Evolutionary conservation across 2,797 vertebrate species (phyloP).

Genomic region (Anguilla marmorata): DNA sequence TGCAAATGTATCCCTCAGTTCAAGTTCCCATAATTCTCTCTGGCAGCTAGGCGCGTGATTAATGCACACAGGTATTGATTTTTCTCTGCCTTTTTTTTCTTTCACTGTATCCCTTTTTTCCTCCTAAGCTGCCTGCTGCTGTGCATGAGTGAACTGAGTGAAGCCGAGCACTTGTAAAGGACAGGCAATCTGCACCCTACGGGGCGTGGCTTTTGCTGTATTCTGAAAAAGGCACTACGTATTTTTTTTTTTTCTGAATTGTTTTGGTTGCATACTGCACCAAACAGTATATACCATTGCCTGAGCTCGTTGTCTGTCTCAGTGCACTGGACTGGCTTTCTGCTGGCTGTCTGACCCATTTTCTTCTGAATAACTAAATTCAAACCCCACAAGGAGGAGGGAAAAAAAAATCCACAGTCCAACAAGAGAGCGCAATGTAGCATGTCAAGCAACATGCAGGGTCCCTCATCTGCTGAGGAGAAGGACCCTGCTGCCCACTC

Average conservation of each 20-base stretch:
- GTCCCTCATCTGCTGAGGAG: slow-evolving; percentile 64
- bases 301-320: slow-evolving; percentile 46
- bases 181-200: slow-evolving; percentile 47
- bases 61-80: slow-evolving; percentile 92
- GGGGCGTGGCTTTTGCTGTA: slow-evolving; percentile 43
- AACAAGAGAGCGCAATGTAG: slow-evolving; percentile 48
- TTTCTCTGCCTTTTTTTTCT: slow-evolving; percentile 59
- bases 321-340: slow-evolving; percentile 63
- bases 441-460: slow-evolving; percentile 59
- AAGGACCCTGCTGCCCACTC: slow-evolving; percentile 34
- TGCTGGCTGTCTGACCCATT: slow-evolving; percentile 72
- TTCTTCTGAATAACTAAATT: slow-evolving; percentile 68
- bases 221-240: slow-evolving; percentile 55
- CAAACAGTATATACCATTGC: slow-evolving; percentile 27
- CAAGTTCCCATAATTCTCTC: slow-evolving; percentile 84
- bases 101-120: slow-evolving; percentile 65
- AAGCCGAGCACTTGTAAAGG: slow-evolving; percentile 41
- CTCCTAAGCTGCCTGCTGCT: slow-evolving; percentile 72
- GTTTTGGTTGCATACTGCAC: slow-evolving; percentile 43
- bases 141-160: slow-evolving; percentile 55
- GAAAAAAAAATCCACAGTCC: slow-evolving; percentile 51
- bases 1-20: slow-evolving; percentile 67
- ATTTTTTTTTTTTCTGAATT: slow-evolving; percentile 52
- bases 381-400: slow-evolving; percentile 61
- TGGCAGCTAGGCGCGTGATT: slow-evolving; percentile 82